phyloP scores from a whole-genome alignment of 2,797 vertebrate species.

The Gila robusta region DNA sequence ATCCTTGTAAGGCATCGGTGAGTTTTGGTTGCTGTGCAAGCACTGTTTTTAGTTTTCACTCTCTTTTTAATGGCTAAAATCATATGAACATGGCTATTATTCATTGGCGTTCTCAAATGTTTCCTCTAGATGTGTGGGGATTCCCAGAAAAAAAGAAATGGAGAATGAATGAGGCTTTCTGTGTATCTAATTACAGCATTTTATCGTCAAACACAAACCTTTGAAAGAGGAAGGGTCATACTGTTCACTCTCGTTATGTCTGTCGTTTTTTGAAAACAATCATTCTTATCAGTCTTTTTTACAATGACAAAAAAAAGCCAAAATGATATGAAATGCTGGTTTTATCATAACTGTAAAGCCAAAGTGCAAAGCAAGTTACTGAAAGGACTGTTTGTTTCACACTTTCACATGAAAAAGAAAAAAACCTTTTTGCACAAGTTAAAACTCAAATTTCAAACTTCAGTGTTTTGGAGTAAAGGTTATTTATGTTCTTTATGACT shows the following conservation, averaged over 20 bases:
- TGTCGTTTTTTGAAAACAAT: background rate
- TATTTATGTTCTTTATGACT: background rate
- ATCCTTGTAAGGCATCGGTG: background rate
- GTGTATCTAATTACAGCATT: background rate
- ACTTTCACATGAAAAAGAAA: too few species aligned
- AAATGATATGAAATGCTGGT: background rate
- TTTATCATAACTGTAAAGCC: background rate
- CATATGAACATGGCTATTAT: background rate
- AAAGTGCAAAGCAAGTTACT: background rate
- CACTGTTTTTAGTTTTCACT: background rate
- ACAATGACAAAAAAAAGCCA: background rate
- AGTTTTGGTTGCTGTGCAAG: background rate
- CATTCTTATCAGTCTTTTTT: background rate
- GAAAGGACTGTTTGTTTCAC: background rate
- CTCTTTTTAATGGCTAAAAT: background rate
- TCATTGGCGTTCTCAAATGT: background rate
- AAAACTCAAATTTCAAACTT: background rate
- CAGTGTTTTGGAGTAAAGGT: background rate
- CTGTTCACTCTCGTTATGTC: background rate
- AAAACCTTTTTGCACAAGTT: background rate
- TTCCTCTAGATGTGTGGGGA: background rate
- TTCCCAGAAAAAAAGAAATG: conserved; percentile 9
- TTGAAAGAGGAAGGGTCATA: background rate
- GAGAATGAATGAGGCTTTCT: background rate
- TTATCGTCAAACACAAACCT: background rate